Conservation (phyloP, 1,140 invertebrate species). For the Mamestra configurata region DNA sequence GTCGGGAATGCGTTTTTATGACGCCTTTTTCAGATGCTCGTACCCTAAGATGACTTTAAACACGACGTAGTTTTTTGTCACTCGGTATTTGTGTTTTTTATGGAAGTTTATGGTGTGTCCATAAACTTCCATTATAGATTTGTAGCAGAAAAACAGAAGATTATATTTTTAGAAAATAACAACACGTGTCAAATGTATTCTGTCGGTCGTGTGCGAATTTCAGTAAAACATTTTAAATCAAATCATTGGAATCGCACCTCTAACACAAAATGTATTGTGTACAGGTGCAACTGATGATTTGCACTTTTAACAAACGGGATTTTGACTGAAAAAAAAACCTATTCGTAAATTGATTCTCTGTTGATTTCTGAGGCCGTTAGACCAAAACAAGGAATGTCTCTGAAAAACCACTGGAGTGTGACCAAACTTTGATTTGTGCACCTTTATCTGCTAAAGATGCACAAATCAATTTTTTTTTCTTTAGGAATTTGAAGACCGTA, state of each 20-base stretch:
- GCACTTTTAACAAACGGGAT: conserved; percentile 41
- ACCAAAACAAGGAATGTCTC: conserved; percentile 20
- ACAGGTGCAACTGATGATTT: conserved; percentile 19
- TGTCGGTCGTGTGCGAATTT: not conserved
- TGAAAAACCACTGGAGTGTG: conserved; percentile 2
- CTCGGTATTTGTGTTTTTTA: conserved; percentile 28
- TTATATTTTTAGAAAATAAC: not conserved
- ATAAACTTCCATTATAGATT: not conserved
- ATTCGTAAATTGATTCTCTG: conserved; percentile 35
- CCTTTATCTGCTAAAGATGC: conserved; percentile 16
- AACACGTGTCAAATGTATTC: not conserved
- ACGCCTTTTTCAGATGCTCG: conserved; percentile 22
- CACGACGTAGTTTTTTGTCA: conserved; percentile 29
- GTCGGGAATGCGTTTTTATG: conserved; percentile 43
- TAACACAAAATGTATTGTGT: conserved; percentile 32
- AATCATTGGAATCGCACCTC: conserved; percentile 20
- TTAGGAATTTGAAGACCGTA: conserved; percentile 3
- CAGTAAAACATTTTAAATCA: conserved; percentile 21
- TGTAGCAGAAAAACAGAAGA: not conserved
- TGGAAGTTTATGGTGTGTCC: not conserved
- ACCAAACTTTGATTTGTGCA: conserved; percentile 13
- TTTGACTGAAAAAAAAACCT: conserved; percentile 19
- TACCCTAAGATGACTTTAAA: conserved; percentile 14
- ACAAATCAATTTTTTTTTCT: conserved; percentile 32
- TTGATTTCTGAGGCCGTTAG: not conserved